Evolutionary conservation across 2,797 vertebrate genomes (phyloP).

Genomic region (Tokudaia tokunoshimensis): DNA sequence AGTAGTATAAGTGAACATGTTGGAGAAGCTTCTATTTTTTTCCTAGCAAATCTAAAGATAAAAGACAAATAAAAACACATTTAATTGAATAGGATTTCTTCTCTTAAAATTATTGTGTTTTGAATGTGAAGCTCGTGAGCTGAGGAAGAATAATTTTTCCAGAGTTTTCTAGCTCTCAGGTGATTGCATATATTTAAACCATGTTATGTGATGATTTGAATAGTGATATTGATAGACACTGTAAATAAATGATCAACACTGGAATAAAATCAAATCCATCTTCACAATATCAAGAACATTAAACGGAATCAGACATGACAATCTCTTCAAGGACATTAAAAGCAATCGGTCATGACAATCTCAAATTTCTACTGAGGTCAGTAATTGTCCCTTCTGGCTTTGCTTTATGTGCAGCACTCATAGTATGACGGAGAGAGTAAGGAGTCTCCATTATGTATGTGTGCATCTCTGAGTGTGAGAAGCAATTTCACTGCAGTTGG

Average conservation of each 20-base stretch:
- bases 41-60: slow-evolving; percentile 61
- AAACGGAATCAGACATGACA: neutral
- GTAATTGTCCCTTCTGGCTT: neutral
- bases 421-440: neutral
- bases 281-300: neutral
- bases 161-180: neutral
- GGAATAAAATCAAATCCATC: neutral
- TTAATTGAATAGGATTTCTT: slow-evolving; percentile 27
- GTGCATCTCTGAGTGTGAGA: neutral
- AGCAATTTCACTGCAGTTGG: neutral
- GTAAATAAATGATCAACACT: neutral
- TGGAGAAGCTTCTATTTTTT: slow-evolving; percentile 64
- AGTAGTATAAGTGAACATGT: neutral
- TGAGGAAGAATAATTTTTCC: neutral
- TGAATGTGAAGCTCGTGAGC: neutral
- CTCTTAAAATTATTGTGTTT: neutral
- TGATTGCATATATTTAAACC: neutral
- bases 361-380: neutral
- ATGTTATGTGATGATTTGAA: neutral
- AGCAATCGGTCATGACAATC: neutral
- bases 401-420: neutral
- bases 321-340: neutral
- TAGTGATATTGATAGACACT: neutral
- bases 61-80: slow-evolving; percentile 35
- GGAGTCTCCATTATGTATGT: neutral